Conservation (phyloP, 2,888 invertebrate species). For the Dynastes grantii region DNA sequence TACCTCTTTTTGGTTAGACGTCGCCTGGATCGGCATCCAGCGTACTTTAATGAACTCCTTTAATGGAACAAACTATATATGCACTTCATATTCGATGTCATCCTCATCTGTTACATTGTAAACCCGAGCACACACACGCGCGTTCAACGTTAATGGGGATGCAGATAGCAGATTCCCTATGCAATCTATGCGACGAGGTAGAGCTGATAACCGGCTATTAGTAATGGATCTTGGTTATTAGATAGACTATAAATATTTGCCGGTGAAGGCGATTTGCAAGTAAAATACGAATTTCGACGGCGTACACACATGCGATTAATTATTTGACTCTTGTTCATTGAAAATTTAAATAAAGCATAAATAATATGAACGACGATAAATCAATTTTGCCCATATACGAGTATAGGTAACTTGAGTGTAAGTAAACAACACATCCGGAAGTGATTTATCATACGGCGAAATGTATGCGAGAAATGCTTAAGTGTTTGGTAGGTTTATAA, state of each 20-base stretch:
- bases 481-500: neutral
- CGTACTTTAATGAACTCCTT: constrained; percentile 27
- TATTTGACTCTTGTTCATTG: constrained; percentile 31
- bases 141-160: constrained; percentile 8
- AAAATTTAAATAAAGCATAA: constrained; percentile 40
- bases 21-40: neutral
- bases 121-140: neutral
- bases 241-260: neutral
- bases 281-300: constrained; percentile 34
- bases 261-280: constrained; percentile 20
- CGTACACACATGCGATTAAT: constrained; percentile 23
- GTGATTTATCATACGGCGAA: constrained; percentile 9
- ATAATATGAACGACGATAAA: constrained; percentile 28
- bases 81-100: constrained; percentile 27
- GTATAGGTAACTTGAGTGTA: neutral
- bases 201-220: constrained; percentile 17
- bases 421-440: constrained; percentile 22
- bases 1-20: neutral
- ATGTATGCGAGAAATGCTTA: neutral
- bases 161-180: neutral
- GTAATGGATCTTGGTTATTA: constrained; percentile 24
- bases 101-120: constrained; percentile 25
- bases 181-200: neutral
- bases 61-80: constrained; percentile 31
- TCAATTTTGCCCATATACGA: constrained; percentile 33